phyloP scores from a whole-genome alignment of 2,113 vertebrate genomes.

The Falco punctatus region DNA sequence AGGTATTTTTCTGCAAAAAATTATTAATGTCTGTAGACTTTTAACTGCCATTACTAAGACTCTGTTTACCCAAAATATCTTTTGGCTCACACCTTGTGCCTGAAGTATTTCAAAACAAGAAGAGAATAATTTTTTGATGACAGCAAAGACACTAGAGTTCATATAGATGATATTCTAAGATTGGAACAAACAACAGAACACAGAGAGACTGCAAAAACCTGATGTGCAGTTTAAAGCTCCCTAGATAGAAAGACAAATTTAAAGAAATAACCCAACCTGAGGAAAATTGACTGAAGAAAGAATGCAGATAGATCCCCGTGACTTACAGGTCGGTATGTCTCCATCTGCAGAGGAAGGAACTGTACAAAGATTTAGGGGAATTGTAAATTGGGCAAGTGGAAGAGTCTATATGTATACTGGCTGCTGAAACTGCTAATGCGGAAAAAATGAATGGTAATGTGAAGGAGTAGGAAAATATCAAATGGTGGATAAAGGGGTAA shows the following conservation, averaged over 20 bases:
- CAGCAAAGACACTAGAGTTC: neutral
- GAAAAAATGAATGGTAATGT: neutral
- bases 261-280: neutral
- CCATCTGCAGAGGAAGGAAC: neutral
- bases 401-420: neutral
- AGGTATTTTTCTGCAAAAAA: neutral
- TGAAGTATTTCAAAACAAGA: neutral
- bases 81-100: neutral
- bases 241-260: slow-evolving; percentile 1
- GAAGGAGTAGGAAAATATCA: neutral
- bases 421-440: neutral
- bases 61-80: neutral
- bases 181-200: neutral
- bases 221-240: neutral
- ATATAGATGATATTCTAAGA: neutral
- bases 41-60: neutral
- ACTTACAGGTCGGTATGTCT: neutral
- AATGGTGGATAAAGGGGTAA: neutral
- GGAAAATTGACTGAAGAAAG: neutral
- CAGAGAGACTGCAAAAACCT: neutral
- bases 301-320: neutral
- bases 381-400: neutral
- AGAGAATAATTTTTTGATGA: neutral
- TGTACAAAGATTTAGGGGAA: neutral
- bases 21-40: neutral